phyloP scores from a whole-genome alignment of 2,113 vertebrate genomes.

The Astatoreochromis straeleni region DNA sequence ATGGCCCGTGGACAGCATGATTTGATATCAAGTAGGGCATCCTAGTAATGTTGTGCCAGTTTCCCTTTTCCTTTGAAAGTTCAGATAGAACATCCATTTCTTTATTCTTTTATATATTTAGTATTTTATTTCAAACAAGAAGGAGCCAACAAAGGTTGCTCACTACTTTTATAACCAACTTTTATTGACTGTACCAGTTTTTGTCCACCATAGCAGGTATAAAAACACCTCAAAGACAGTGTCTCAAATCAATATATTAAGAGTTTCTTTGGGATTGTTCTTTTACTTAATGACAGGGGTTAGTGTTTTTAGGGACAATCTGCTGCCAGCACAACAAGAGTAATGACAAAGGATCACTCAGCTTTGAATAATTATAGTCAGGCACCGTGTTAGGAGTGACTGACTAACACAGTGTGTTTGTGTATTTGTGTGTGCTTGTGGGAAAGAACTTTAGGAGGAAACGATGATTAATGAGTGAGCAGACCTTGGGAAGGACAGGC shows the following conservation, averaged over 20 bases:
- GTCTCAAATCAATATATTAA: background rate
- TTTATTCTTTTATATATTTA: background rate
- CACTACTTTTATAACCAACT: background rate
- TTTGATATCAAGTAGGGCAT: background rate
- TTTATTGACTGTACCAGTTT: background rate
- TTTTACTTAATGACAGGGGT: background rate
- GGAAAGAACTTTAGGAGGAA: background rate
- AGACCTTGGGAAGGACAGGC: slow-evolving; percentile 56
- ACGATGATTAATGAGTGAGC: slow-evolving; percentile 45
- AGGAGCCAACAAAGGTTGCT: background rate
- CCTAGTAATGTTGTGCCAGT: background rate
- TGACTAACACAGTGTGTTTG: slow-evolving; percentile 1
- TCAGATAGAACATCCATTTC: background rate
- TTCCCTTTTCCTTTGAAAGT: background rate
- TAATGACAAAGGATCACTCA: slow-evolving; percentile 37
- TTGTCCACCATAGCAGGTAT: background rate
- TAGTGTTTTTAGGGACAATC: slow-evolving; percentile 33
- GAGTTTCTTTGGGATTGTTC: background rate
- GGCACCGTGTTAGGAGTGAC: slow-evolving; percentile 11
- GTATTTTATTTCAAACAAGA: background rate
- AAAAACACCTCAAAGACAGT: background rate
- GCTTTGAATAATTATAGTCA: slow-evolving; percentile 50
- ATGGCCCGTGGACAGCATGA: background rate
- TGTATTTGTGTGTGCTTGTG: background rate
- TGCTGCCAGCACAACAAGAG: slow-evolving; percentile 46